phyloP scores from a whole-genome alignment of 2,888 invertebrate genomes.

The Zelleria hepariella region DNA sequence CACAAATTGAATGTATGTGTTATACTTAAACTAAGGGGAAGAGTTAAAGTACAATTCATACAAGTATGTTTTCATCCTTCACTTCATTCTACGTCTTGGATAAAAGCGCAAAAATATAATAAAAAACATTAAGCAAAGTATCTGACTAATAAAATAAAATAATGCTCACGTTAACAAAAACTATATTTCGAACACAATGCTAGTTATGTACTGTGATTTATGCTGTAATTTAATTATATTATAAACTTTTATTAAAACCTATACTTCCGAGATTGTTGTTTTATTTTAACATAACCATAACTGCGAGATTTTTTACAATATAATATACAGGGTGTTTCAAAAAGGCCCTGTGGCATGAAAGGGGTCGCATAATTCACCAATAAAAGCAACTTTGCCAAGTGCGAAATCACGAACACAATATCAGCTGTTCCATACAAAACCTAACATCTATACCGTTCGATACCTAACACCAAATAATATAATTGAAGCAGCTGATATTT shows the following conservation, averaged over 20 bases:
- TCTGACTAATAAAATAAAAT: slow-evolving; percentile 16
- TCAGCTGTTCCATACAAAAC: too few relatives aligned
- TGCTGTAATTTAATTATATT: slow-evolving; percentile 67
- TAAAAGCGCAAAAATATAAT: slow-evolving; percentile 18
- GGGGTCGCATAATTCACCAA: too few relatives aligned
- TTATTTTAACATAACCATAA: slow-evolving; percentile 25
- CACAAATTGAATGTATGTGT: slow-evolving; percentile 28
- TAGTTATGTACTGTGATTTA: slow-evolving; percentile 62
- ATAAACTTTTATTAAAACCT: slow-evolving; percentile 70
- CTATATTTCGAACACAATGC: slow-evolving; percentile 65
- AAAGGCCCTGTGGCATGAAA: too few relatives aligned
- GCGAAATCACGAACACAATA: too few relatives aligned
- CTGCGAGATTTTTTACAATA: neutral
- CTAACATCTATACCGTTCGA: too few relatives aligned
- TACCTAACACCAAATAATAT: too few relatives aligned
- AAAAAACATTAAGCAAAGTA: neutral
- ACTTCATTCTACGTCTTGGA: slow-evolving; percentile 24
- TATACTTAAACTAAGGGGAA: slow-evolving; percentile 67
- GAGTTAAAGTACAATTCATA: slow-evolving; percentile 52
- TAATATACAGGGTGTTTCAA: too few relatives aligned
- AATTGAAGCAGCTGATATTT: too few relatives aligned
- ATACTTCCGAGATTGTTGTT: slow-evolving; percentile 61
- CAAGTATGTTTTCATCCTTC: slow-evolving; percentile 14
- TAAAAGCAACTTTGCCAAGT: too few relatives aligned
- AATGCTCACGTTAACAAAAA: slow-evolving; percentile 57